phyloP scores from a whole-genome alignment of 2,113 vertebrate species.

The Heliornis fulica region DNA sequence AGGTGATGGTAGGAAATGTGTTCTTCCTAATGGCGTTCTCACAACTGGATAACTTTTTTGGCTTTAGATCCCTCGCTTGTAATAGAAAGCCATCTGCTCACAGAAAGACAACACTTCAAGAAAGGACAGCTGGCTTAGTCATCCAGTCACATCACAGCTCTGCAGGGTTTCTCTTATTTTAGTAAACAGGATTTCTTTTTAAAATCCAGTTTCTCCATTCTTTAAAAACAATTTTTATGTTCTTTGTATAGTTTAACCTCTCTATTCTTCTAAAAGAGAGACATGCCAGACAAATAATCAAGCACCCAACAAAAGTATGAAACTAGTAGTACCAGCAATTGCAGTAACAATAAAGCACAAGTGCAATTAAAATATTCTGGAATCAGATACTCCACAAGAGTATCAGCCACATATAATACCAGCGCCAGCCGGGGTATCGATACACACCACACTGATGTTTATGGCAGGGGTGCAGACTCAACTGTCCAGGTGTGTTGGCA shows the following conservation, averaged over 20 bases:
- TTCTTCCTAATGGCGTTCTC: background rate
- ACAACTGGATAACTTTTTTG: background rate
- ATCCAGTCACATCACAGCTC: background rate
- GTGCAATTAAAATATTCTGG: background rate
- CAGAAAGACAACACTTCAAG: background rate
- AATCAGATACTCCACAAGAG: background rate
- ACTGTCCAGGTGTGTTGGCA: accelerated
- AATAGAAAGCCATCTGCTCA: background rate
- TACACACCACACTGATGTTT: background rate
- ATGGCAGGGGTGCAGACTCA: background rate
- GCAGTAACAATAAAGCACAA: background rate
- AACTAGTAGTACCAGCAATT: background rate
- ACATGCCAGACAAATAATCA: background rate
- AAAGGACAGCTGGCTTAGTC: background rate
- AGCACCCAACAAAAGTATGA: background rate
- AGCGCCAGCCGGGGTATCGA: background rate
- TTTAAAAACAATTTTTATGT: background rate
- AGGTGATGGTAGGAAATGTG: background rate
- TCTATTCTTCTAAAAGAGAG: background rate
- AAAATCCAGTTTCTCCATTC: background rate
- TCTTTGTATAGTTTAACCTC: background rate
- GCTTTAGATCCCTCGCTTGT: background rate
- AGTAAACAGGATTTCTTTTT: background rate
- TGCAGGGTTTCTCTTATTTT: background rate
- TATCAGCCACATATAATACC: background rate